phyloP scores from a whole-genome alignment of 1,140 invertebrate genomes.

The Globodera rostochiensis region DNA sequence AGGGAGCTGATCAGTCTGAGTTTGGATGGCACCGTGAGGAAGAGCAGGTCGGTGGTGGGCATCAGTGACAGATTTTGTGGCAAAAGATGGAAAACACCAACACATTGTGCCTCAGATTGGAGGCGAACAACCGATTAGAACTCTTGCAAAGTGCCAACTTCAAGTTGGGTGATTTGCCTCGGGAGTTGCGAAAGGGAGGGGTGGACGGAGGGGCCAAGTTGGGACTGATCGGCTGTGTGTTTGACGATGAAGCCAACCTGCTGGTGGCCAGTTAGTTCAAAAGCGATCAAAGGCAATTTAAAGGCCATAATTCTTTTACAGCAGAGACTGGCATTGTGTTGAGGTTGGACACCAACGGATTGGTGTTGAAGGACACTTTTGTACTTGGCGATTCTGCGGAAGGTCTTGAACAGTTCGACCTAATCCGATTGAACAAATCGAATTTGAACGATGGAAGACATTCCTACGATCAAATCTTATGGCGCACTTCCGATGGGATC shows the following conservation, averaged over 20 bases:
- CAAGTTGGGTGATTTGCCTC: slow-evolving; percentile 37
- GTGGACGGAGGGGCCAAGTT: neutral
- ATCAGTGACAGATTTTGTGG: neutral
- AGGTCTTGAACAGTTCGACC: neutral
- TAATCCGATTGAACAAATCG: neutral
- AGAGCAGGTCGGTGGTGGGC: slow-evolving; percentile 12
- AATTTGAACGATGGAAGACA: neutral
- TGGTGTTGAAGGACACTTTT: neutral
- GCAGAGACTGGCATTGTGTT: neutral
- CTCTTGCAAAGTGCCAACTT: slow-evolving; percentile 29
- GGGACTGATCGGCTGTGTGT: slow-evolving; percentile 1
- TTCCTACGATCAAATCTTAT: neutral
- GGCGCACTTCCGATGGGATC: slow-evolving; percentile 21
- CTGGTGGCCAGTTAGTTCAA: slow-evolving; percentile 11
- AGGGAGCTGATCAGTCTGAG: slow-evolving; percentile 15
- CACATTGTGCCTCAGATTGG: slow-evolving; percentile 3
- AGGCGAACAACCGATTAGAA: slow-evolving; percentile 30
- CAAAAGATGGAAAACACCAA: neutral
- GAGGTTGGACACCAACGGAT: slow-evolving; percentile 1
- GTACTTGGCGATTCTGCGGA: neutral
- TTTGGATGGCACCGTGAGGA: slow-evolving; percentile 13
- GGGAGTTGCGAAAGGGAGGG: neutral
- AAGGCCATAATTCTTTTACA: neutral
- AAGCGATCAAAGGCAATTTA: neutral
- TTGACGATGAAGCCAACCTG: neutral